Base-by-base conservation (phyloP, 2,888 invertebrate species). In the Drosophila eohydei region DNA sequence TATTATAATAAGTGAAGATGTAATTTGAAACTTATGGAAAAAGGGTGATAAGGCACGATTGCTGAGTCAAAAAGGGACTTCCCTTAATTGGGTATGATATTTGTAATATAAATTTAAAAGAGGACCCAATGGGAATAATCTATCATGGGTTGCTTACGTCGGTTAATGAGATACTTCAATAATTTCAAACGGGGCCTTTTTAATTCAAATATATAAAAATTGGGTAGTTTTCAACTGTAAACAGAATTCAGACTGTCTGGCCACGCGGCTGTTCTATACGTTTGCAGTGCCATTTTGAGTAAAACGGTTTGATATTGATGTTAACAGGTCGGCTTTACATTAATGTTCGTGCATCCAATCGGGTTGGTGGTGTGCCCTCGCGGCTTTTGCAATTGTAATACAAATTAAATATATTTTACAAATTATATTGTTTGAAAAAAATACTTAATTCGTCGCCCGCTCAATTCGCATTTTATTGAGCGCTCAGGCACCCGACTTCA, bases 261-360 rank as follows among this genome's bases (percentile, higher is more conserved):
- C 40, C 21, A 62, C 50, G 0, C 51, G n/a, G 34, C 26, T 28
- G n/a, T 34, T 44, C 4, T 9, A 40, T 38, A 6, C 26, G 6
- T 30, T 74, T 59, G 59, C 78, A 78, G 79, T 55, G 50, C 77
- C 76, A 78, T 77, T 70, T 74, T 44, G 76, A 77, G 76, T 73
- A 64, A 55, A 62, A 21, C 48, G 48, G 44, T 64, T 48, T 32
- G n/a, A 26, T 26, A 32, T 51, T 21, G 36, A 26, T 41, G n/a
- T 52, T 61, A 64, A 63, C 55, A 66, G 43, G 40, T 50, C 9
- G 3, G 32, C 30, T 8, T 28, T 62, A 51, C 78, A 81, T 81
- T 81, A 43, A 48, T 60, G 67, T 66, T 66, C 62, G 72, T 69
- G 75, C 71, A 63, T 69, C 32, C 61, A 67, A 63, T 63, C 74